These are phyloP conservation scores for Euphydryas editha DNA, from an alignment of 2,888 invertebrate genomes.

Conservation along the genomic window DNA sequence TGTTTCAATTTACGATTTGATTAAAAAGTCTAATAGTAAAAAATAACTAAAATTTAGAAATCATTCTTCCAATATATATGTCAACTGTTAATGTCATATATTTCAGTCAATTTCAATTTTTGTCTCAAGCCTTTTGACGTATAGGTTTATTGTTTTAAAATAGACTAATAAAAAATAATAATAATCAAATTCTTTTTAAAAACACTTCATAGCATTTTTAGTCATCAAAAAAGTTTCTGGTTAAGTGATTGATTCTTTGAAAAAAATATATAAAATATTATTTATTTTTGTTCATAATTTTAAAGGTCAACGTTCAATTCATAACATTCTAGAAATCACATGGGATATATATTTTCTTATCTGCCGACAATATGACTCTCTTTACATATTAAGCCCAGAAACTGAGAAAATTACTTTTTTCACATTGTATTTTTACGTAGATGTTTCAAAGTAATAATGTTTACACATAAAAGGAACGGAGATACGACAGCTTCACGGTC, in stretches of 20 bases:
- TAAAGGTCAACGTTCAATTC: background rate
- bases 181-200: too few relatives aligned
- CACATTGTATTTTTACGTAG: slow-evolving; percentile 1
- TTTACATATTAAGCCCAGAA: background rate
- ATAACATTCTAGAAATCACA: background rate
- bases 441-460: slow-evolving; percentile 5
- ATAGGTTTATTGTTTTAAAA: too few relatives aligned
- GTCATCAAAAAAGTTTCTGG: too few relatives aligned
- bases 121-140: too few relatives aligned
- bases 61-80: background rate
- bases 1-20: slow-evolving; percentile 13
- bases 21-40: background rate
- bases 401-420: background rate
- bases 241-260: too few relatives aligned
- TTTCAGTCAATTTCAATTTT: too few relatives aligned
- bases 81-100: background rate
- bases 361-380: background rate
- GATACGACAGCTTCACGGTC: slow-evolving; percentile 16
- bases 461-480: slow-evolving; percentile 9
- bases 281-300: background rate
- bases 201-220: too few relatives aligned
- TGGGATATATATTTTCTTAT: background rate
- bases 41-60: slow-evolving; percentile 9
- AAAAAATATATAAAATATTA: too few relatives aligned
- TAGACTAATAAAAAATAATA: too few relatives aligned